Base-by-base conservation (phyloP, 1,140 invertebrate species). In the Macrostomum lignano region DNA sequence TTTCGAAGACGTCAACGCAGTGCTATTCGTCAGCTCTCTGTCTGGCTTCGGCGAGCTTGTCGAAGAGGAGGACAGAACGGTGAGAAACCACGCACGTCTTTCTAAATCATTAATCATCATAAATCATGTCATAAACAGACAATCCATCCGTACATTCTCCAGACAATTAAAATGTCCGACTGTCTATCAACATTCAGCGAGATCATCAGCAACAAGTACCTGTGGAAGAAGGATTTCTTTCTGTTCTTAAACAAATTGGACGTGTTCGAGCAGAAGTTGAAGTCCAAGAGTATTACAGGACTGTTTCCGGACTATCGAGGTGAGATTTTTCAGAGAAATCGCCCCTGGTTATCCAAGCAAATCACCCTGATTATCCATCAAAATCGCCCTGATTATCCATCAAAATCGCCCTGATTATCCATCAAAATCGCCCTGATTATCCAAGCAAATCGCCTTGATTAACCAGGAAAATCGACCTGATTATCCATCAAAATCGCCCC, bases 1-100 rank as follows among this genome's bases (percentile, higher is more conserved):
- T 30, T 55, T 55, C 38, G 52, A 52, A 33, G 52, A 49, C 31
- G 56, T 58, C 3, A 55, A 53, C 20, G 52, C 55, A 3, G 55
- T 59, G 10, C 43, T 60, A 20, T 60, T 57, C 33, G 57, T 59
- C 36, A 48, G 46, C 2, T 46, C 55, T 3, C 46, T 52, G 9
- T 44, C 42, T 7, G 49, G 40, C 9, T 52, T 42, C 38, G 45
- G 50, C 33, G 46, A 54, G 36, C 34, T 44, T 22, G 38, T 60
- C 10, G 46, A 47, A 35, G 46, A 46, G 25, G 47, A 49, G 13
- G 36, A 38, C 7, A 34, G 36, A 2, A 21, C 40, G 31, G 47
- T 49, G 36, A 39, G 44, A 10, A 7, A 29, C 17, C 17, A 29
- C 9, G 17, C 28, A 29, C 17, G 17, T 29, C 17, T 29, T 7